Conservation (phyloP, 1,140 invertebrate genomes). For the Melitaea cinxia region DNA sequence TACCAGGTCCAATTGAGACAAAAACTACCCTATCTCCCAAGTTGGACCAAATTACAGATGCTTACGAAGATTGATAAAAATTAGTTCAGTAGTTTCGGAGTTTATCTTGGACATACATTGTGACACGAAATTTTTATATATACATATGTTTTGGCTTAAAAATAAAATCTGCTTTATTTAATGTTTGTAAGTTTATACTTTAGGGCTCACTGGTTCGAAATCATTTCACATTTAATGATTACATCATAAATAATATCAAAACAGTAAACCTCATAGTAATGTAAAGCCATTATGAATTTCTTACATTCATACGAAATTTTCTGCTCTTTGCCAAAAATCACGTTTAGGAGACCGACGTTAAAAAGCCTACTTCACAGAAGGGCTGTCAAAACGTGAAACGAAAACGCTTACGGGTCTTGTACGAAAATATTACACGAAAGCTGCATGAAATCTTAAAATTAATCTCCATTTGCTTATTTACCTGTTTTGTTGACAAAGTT, state of each 20-base stretch:
- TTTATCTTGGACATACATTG: too few relatives aligned
- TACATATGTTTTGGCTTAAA: too few relatives aligned
- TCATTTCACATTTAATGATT: too few relatives aligned
- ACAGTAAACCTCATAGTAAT: neutral
- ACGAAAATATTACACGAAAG: neutral
- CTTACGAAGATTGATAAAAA: too few relatives aligned
- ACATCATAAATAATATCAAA: neutral
- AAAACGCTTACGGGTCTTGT: neutral
- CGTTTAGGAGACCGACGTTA: neutral
- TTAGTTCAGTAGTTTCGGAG: too few relatives aligned
- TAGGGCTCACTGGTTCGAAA: too few relatives aligned
- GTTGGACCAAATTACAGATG: too few relatives aligned
- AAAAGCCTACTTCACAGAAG: slow-evolving; percentile 17
- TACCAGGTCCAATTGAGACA: too few relatives aligned
- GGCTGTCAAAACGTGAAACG: slow-evolving; percentile 15
- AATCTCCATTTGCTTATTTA: neutral
- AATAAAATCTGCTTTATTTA: too few relatives aligned
- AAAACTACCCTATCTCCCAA: too few relatives aligned
- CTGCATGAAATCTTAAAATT: neutral
- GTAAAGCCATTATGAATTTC: neutral
- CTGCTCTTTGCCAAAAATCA: neutral
- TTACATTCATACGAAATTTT: neutral
- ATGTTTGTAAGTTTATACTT: too few relatives aligned
- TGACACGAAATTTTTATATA: too few relatives aligned
- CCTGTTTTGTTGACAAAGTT: neutral